These are phyloP conservation scores for Fopius arisanus DNA, from an alignment of 1,140 invertebrate genomes.

Conservation along the genomic window DNA sequence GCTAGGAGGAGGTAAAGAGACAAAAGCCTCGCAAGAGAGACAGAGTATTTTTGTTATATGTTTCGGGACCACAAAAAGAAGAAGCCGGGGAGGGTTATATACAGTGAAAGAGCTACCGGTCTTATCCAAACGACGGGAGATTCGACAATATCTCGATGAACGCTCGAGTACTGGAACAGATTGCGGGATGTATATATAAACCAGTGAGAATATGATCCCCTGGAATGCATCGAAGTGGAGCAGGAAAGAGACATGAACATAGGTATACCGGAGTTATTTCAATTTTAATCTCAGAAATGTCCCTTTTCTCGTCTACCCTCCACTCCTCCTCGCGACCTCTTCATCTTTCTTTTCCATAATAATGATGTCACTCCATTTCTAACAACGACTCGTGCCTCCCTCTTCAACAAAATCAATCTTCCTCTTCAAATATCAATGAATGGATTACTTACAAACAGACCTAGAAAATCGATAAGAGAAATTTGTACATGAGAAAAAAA, in stretches of 20 bases:
- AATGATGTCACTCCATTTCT: background rate
- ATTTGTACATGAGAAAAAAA: no score
- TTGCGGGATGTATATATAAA: conserved; percentile 15
- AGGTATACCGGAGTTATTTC: conserved; percentile 21
- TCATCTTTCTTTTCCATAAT: background rate
- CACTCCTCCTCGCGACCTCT: conserved; percentile 10
- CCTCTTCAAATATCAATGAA: conserved; percentile 29
- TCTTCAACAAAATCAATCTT: no score
- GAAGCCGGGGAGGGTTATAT: background rate
- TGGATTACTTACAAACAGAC: conserved; percentile 19
- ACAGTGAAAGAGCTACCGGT: conserved; percentile 15
- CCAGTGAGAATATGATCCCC: conserved; percentile 23
- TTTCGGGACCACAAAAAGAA: background rate
- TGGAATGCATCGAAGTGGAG: background rate
- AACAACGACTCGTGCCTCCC: background rate
- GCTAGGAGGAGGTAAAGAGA: background rate
- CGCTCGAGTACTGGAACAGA: conserved; percentile 14
- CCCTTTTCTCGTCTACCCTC: conserved; percentile 33
- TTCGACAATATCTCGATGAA: conserved; percentile 30
- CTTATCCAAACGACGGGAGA: conserved; percentile 23
- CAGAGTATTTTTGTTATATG: conserved; percentile 12
- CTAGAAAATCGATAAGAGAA: background rate
- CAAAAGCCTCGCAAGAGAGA: background rate
- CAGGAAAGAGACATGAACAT: background rate
- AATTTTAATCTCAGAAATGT: conserved; percentile 31